Base-by-base conservation (phyloP, 2,113 vertebrate genomes). In the Dromaius novaehollandiae region DNA sequence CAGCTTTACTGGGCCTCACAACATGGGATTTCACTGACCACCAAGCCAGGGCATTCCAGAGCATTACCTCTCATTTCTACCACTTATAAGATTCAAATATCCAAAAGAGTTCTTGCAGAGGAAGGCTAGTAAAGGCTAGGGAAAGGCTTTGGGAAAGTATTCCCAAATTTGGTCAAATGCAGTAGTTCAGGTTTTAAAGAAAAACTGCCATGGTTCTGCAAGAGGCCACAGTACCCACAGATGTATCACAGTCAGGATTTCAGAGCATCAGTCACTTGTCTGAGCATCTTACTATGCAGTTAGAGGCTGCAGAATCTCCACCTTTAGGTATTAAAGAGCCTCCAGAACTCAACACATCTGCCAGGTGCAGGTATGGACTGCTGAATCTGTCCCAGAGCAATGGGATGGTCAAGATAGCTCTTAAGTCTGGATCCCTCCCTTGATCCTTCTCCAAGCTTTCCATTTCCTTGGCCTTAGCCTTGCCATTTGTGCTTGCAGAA, bases 11-110 rank as follows among this genome's bases (percentile, higher is more conserved):
- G 51, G 70, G 55, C 87, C 91, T 87, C 69, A 63, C 48, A 3
- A 82, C 85, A 86, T 55, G 82, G 89, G 91, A 95, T 90, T 95
- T 88, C 77, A 61, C 55, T 87, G 50, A 56, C 68, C 11, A 73
- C 25, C 4, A 63, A 77, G 38, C 36, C 68, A 69, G 82, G 51
- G 64, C 65, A 82, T 84, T 85, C 87, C 42, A 66, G 89, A 96
- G 61, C 46, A 81, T 86, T 83, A 71, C 68, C 70, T 86, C 94
- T 91, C 71, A 55, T 88, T 95, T 86, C 58, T 30, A 68, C 18
- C 79, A 90, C 87, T 95, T 94, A 83, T 60, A 88, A 46, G 82
- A 91, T 88, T 82, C 91, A 71, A 34, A 55, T 11, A 40, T 36
- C 26, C 25, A 22, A 61, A 38, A 78, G 46, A n/a, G 46, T 68